These are phyloP conservation scores for Zelleria hepariella DNA, from an alignment of 2,888 invertebrate species.

Conservation along the genomic window DNA sequence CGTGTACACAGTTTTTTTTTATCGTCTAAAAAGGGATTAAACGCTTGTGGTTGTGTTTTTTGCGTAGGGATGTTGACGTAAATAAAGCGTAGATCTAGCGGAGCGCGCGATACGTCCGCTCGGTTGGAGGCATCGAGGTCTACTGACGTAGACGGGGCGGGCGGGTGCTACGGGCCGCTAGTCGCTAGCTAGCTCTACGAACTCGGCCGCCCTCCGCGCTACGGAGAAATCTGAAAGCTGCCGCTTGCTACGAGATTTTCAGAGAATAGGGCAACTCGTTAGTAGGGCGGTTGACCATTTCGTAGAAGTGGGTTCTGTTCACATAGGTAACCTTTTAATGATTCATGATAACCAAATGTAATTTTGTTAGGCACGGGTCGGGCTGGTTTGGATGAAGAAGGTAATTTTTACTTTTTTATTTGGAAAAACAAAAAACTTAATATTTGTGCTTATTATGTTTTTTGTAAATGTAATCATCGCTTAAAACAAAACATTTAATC, in stretches of 20 bases:
- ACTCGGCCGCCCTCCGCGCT: slow-evolving; percentile 52
- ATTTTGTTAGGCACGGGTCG: no score
- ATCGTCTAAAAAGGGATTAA: neutral
- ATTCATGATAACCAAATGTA: no score
- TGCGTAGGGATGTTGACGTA: slow-evolving; percentile 20
- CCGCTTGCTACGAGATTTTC: slow-evolving; percentile 38
- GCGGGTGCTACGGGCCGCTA: slow-evolving; percentile 35
- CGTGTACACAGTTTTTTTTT: neutral
- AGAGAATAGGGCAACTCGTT: slow-evolving; percentile 1
- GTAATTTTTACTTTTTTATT: no score
- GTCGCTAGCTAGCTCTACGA: no score
- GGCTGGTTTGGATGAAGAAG: no score
- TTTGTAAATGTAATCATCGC: no score
- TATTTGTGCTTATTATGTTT: no score
- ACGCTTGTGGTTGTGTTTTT: neutral
- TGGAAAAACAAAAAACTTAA: no score
- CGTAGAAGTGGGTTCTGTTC: no score
- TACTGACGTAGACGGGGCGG: slow-evolving; percentile 49
- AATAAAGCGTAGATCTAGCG: slow-evolving; percentile 17
- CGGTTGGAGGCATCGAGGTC: slow-evolving; percentile 33
- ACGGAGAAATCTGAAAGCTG: slow-evolving; percentile 32
- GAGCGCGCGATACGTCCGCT: slow-evolving; percentile 23
- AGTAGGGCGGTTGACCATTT: no score
- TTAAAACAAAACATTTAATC: no score
- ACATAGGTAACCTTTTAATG: no score